These are phyloP conservation scores for Drosophila quasianomalipes DNA, from an alignment of 2,888 invertebrate genomes.

Conservation along the genomic window DNA sequence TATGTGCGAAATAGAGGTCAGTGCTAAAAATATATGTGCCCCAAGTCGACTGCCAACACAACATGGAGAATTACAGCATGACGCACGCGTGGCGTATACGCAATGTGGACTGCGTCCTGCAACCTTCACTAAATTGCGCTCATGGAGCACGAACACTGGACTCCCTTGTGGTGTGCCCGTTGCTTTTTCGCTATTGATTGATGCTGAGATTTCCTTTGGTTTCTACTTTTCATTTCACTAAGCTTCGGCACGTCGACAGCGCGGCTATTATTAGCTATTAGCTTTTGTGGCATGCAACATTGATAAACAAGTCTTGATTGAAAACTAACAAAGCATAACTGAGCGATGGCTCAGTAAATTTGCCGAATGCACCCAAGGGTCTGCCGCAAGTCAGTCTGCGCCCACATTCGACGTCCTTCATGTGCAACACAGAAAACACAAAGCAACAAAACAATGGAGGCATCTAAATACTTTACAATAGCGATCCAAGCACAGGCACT, in stretches of 20 bases:
- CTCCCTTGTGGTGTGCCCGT: background rate
- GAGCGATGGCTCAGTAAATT: conserved; percentile 59
- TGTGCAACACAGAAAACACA: conserved; percentile 20
- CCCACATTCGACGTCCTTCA: conserved; percentile 22
- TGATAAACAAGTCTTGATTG: conserved; percentile 76
- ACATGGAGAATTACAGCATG: conserved; percentile 16
- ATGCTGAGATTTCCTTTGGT: conserved; percentile 21
- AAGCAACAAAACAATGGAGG: conserved; percentile 43
- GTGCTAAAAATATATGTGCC: conserved; percentile 10
- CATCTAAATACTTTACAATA: conserved; percentile 56
- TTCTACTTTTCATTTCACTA: conserved; percentile 24
- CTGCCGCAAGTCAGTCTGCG: background rate
- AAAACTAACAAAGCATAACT: conserved; percentile 72
- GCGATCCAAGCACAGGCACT: conserved; percentile 14
- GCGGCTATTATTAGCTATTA: conserved; percentile 68
- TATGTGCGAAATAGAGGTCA: conserved; percentile 3
- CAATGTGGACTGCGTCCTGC: conserved; percentile 8
- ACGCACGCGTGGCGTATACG: conserved; percentile 37
- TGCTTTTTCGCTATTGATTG: conserved; percentile 16
- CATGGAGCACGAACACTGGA: background rate
- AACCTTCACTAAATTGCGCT: conserved; percentile 9
- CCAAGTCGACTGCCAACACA: conserved; percentile 21
- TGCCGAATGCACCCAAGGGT: conserved; percentile 60
- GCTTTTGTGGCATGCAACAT: conserved; percentile 63
- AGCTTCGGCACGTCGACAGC: conserved; percentile 8